These are phyloP conservation scores for Copsychus sechellarum DNA, from an alignment of 2,113 vertebrate genomes.

Conservation along the genomic window DNA sequence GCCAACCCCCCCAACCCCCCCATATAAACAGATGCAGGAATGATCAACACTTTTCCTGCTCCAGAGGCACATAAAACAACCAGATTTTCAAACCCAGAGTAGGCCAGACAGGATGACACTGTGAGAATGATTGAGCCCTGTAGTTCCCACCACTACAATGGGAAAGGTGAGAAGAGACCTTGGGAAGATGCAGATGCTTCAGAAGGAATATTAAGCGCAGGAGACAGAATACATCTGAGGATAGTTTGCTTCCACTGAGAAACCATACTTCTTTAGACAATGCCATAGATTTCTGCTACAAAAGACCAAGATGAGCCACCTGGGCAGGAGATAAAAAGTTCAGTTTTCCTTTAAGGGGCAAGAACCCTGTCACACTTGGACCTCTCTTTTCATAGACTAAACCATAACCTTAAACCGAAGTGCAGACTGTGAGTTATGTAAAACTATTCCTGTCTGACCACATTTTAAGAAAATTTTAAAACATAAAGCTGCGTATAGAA, in stretches of 20 bases:
- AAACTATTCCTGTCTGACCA: not conserved
- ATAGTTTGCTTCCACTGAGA: not conserved
- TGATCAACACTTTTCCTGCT: constrained; percentile 69
- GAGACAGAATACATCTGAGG: not conserved
- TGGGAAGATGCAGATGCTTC: not conserved
- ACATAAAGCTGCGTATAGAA: not conserved
- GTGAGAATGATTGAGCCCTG: constrained; percentile 54
- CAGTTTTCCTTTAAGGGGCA: not conserved
- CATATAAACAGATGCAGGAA: constrained; percentile 61
- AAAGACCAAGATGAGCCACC: not conserved
- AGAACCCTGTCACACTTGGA: not conserved
- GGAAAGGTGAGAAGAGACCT: constrained; percentile 16
- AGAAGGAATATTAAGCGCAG: not conserved
- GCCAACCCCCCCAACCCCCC: not conserved
- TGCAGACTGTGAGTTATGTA: not conserved
- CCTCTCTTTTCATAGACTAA: not conserved
- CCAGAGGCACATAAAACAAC: constrained; percentile 57
- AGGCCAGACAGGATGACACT: constrained; percentile 65
- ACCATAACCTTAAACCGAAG: not conserved
- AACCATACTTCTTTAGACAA: not conserved
- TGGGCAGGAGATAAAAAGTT: not conserved
- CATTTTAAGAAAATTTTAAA: not conserved
- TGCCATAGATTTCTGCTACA: not conserved
- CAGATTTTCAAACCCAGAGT: constrained; percentile 46
- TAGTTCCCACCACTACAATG: constrained; percentile 28